Base-by-base conservation (phyloP, 2,797 vertebrate genomes). In the Leptatherina wallacei region DNA sequence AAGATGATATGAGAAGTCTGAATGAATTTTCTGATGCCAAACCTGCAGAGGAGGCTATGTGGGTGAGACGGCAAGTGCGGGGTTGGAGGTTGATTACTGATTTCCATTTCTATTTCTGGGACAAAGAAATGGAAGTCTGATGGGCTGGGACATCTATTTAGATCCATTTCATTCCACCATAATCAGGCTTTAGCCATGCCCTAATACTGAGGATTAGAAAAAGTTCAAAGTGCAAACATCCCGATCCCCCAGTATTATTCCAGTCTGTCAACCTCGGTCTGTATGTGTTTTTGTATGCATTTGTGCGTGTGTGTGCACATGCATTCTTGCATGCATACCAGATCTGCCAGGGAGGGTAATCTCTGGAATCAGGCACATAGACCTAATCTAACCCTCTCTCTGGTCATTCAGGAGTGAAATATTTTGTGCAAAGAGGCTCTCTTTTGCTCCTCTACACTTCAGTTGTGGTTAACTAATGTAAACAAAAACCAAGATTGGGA, bases 191-290 rank as follows among this genome's bases (percentile, higher is more conserved):
- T 90, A 89, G 88, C 87, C 87, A 81, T 88, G 90, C 70, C 90
- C 91, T 91, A 91, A 91, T 92, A 90, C 91, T 86, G 51, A 0
- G 90, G 91, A 92, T 93, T 93, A 91, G 83, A 91, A 87, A 86
- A 88, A 88, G 92, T 93, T 91, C 92, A 93, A 91, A 93, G 92
- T 90, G 91, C 91, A 93, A 91, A 92, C 88, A 93, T 92, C 85
- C 72, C 85, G 84, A 91, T 88, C 89, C 81, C 71, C 66, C 69
- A 61, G 88, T 84, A 90, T 92, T 91, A 93, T 92, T 92, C 90
- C 91, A 92, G 89, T 92, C 92, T 92, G 89, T 85, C 91, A 91
- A 84, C 81, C 80, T 87, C 85, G 61, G 52, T 82, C 72, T 75
- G 65, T 59, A 67, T 69, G 42, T 57, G 35, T 62, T 59, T 67